Evolutionary conservation across 2,888 invertebrate species (phyloP).

Genomic region (Nephrotoma guestfalica): DNA sequence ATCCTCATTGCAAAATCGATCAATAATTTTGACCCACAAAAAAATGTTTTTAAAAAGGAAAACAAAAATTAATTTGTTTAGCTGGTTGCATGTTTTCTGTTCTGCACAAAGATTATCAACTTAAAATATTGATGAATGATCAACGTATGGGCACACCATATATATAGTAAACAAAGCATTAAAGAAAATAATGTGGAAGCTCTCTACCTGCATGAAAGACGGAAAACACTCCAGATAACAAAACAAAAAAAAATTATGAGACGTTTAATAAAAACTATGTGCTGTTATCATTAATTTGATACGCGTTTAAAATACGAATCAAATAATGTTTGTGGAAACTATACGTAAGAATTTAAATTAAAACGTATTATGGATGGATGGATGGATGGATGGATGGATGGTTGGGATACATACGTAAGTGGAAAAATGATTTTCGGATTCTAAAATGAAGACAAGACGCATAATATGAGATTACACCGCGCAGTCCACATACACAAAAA

Average conservation of each 20-base stretch:
- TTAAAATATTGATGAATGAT: background rate
- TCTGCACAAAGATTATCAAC: background rate
- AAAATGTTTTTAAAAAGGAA: background rate
- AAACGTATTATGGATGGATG: background rate
- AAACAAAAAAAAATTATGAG: background rate
- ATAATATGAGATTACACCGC: background rate
- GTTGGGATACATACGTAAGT: background rate
- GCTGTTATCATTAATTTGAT: background rate
- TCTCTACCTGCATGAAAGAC: background rate
- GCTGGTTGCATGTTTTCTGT: background rate
- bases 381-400: background rate
- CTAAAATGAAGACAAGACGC: background rate
- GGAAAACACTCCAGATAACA: background rate
- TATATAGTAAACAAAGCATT: background rate
- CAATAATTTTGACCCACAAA: background rate
- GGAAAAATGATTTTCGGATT: background rate
- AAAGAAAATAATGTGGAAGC: background rate
- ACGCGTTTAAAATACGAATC: background rate
- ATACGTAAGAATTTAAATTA: background rate
- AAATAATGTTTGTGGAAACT: background rate
- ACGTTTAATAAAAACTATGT: background rate
- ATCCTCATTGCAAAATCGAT: background rate
- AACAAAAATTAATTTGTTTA: background rate
- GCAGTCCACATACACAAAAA: background rate
- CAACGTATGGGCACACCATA: background rate